Base-by-base conservation (phyloP, 1,140 invertebrate genomes). In the Heterodera schachtii region DNA sequence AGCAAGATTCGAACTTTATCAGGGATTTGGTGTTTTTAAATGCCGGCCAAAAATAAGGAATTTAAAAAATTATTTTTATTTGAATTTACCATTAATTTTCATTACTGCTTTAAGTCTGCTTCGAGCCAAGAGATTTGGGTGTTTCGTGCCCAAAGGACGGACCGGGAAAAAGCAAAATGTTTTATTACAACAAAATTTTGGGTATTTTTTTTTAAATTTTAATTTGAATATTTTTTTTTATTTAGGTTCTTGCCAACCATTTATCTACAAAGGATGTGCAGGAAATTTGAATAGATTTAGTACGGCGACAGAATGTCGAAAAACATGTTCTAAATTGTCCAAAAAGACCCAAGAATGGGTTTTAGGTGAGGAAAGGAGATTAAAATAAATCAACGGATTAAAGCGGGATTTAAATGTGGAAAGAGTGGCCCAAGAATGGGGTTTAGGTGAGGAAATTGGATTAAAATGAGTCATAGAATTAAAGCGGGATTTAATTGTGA, bases 251-350 rank as follows among this genome's bases (percentile, higher is more conserved):
- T 80, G 69, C n/a, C 73, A 80, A 43, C 70, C 79, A 52, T 80
- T 73, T 49, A 74, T 80, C 11, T 80, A 79, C 44, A 71, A 74
- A 64, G 69, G 69, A 13, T 80, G 73, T 52, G 75, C 67, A 16
- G 84, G 84, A 13, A 85, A 85, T 71, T 46, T 57, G 11, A 85
- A 85, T 60, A 49, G 73, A 9, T 85, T 80, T 43, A 44, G 70
- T 31, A 64, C 79, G n/a, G 46, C 75, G 7, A 64, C 41, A 11
- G 75, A 77, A 69, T 86, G 84, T 31, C 47, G 78, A n/a, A 78
- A 67, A 19, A 41, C 81, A 19, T 86, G 85, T 73, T 52, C 71
- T 21, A 60, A 75, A 44, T 67, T 46, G 44, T 52, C 31, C 13
- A n/a, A 13, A 46, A 79, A 43, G 19, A 13, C 31, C 3, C 47